These are phyloP conservation scores for Pocillopora damicornis DNA, from an alignment of 64 coral and sea anemone genomes.

Conservation along the genomic window DNA sequence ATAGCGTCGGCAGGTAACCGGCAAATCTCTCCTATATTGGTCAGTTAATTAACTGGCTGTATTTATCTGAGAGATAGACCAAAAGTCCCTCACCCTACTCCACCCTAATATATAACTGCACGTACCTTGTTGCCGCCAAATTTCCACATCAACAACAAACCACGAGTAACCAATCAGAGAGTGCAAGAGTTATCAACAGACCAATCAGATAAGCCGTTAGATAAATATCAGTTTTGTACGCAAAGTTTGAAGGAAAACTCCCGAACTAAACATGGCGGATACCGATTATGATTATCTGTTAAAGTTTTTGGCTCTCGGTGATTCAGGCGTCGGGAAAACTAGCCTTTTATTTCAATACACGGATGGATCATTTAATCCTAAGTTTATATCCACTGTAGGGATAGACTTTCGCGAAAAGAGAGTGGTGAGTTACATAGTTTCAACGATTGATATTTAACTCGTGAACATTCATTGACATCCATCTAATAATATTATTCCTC, in stretches of 20 bases:
- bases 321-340: slow-evolving; percentile 97
- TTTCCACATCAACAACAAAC: neutral
- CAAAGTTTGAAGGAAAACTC: slow-evolving; percentile 53
- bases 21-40: too few species aligned
- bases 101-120: neutral
- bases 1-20: too few species aligned
- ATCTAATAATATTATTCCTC: neutral
- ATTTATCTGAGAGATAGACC: neutral
- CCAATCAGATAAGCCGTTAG: slow-evolving; percentile 57
- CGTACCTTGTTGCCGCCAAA: slow-evolving; percentile 19
- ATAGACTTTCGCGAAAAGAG: slow-evolving; percentile 98
- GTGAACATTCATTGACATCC: neutral
- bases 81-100: neutral
- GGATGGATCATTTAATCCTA: slow-evolving; percentile 86
- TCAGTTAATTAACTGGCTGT: neutral
- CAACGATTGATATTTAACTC: neutral
- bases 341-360: slow-evolving; percentile 96
- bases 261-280: slow-evolving; percentile 83
- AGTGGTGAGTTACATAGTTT: slow-evolving; percentile 71
- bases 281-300: slow-evolving; percentile 89
- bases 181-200: neutral
- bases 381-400: slow-evolving; percentile 94
- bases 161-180: slow-evolving; percentile 37
- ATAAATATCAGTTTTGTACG: slow-evolving; percentile 23
- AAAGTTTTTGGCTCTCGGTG: slow-evolving; percentile 95